These are phyloP conservation scores for Drosophila kepulauana DNA, from an alignment of 1,140 invertebrate genomes.

Conservation along the genomic window DNA sequence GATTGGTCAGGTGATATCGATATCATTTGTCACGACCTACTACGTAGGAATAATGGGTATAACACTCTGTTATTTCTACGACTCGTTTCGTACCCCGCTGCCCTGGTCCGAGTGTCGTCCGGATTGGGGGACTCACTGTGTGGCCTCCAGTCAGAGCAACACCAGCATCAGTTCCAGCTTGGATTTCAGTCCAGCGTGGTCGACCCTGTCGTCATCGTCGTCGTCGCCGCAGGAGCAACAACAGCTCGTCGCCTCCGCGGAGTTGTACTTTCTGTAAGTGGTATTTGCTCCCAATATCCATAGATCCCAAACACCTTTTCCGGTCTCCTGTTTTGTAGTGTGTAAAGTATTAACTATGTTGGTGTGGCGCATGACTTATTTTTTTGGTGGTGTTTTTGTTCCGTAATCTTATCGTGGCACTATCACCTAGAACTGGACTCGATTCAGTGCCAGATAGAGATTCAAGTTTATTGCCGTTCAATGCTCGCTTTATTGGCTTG, in stretches of 20 bases:
- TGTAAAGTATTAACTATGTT: constrained; percentile 13
- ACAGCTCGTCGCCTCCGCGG: constrained; percentile 75
- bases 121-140: constrained; percentile 87
- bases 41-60: constrained; percentile 91
- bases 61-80: constrained; percentile 89
- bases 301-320: background rate
- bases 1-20: constrained; percentile 90
- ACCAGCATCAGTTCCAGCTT: constrained; percentile 16
- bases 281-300: constrained; percentile 27
- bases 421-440: background rate
- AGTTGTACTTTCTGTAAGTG: constrained; percentile 84
- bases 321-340: constrained; percentile 18
- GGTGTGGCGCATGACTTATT: constrained; percentile 22
- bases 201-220: constrained; percentile 2
- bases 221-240: constrained; percentile 1
- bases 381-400: constrained; percentile 26
- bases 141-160: constrained; percentile 67
- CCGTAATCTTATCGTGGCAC: constrained; percentile 60
- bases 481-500: constrained; percentile 67
- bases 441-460: constrained; percentile 52
- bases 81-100: constrained; percentile 87
- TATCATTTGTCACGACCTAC: constrained; percentile 90
- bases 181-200: constrained; percentile 25
- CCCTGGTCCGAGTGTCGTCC: constrained; percentile 89
- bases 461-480: constrained; percentile 70